A percentile compares a stretch with the other conserved stretches of the same genome.
phyloP scores from a whole-genome alignment of 2,113 vertebrate genomes.

The Dromas ardeola region DNA sequence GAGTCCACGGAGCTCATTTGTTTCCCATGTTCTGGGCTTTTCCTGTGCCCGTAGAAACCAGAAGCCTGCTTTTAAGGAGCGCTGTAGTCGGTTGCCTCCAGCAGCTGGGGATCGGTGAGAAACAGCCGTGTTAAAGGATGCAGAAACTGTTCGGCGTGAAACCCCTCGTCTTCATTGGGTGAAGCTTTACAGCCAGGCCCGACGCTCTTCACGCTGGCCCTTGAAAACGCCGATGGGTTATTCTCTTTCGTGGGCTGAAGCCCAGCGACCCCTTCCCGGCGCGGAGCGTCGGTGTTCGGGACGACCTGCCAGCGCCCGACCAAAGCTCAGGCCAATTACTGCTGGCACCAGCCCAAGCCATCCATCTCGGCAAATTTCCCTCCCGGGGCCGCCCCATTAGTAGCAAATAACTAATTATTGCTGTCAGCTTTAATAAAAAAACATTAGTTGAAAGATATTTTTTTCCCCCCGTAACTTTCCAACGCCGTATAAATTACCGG shows the following conservation, averaged over 20 bases:
- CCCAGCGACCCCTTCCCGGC: too few relatives aligned
- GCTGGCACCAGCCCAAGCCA: constrained; percentile 26
- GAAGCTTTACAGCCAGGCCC: not conserved
- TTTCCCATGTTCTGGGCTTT: not conserved
- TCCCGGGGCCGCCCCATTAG: constrained; percentile 17
- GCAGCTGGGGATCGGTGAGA: not conserved
- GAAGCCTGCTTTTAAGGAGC: not conserved
- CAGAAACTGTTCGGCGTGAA: not conserved
- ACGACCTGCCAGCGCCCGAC: not conserved
- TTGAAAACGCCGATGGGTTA: not conserved
- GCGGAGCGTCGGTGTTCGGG: not conserved
- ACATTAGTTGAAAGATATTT: constrained; percentile 50
- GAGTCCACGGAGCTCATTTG: not conserved
- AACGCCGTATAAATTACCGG: constrained; percentile 64
- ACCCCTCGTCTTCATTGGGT: accelerated
- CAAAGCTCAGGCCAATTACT: not conserved
- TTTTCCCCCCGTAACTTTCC: constrained; percentile 58
- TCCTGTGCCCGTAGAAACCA: not conserved
- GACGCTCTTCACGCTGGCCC: accelerated
- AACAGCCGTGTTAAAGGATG: accelerated
- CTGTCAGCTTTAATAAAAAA: constrained; percentile 58
- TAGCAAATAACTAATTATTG: constrained; percentile 52
- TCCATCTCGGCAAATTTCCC: constrained; percentile 23
- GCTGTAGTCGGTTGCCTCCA: not conserved
- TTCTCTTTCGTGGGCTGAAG: too few relatives aligned